Evolutionary conservation across 2,888 invertebrate species (phyloP).

Genomic region (Zygothrica quintamaculata): DNA sequence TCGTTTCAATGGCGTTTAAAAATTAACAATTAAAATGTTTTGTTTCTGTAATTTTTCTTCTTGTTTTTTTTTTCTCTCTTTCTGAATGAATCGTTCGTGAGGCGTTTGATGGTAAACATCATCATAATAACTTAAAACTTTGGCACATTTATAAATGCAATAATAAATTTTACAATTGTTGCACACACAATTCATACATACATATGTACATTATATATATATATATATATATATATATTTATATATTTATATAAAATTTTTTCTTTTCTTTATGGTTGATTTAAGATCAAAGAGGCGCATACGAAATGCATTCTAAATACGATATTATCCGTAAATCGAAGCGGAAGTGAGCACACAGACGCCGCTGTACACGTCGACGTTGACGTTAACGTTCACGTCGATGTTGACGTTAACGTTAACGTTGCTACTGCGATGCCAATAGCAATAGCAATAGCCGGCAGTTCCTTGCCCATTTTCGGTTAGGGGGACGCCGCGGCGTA

Average conservation of each 20-base stretch:
- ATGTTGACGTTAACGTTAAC: constrained; percentile 1
- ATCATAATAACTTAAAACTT: constrained; percentile 15
- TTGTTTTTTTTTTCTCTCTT: too few relatives aligned
- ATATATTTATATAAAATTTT: not conserved
- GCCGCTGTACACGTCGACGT: constrained; percentile 6
- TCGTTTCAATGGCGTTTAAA: constrained; percentile 11
- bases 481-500: constrained; percentile 54
- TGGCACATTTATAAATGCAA: constrained; percentile 30
- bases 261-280: constrained; percentile 22
- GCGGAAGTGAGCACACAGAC: constrained; percentile 57
- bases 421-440: not conserved
- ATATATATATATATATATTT: not conserved
- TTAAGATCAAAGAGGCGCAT: constrained; percentile 58
- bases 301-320: constrained; percentile 70
- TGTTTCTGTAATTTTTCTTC: constrained; percentile 19
- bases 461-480: constrained; percentile 31
- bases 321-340: constrained; percentile 65
- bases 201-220: not conserved
- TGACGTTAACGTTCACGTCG: not conserved
- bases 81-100: constrained; percentile 15
- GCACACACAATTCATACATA: too few relatives aligned
- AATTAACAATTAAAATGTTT: constrained; percentile 51
- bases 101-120: constrained; percentile 12
- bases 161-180: constrained; percentile 4
- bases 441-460: too few relatives aligned